Base-by-base conservation (phyloP, 2,888 invertebrate species). In the Eupithecia dodoneata region DNA sequence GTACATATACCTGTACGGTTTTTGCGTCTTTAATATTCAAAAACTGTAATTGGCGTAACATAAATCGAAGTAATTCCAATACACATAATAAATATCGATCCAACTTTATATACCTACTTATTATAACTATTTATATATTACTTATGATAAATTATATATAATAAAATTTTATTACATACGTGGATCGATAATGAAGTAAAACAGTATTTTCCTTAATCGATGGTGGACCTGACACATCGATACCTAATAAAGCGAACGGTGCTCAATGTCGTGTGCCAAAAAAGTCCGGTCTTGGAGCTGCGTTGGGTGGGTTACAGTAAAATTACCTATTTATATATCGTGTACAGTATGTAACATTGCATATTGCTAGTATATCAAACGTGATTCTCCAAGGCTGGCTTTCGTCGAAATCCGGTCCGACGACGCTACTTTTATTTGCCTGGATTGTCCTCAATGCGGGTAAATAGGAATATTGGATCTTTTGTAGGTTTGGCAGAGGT, bases 231-330 rank as follows among this genome's bases (percentile, higher is more conserved):
- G 82, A 81, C 74, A 79, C 71, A 69, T 80, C 79, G 80, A 86
- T 86, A 78, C 88, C 88, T 86, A 90, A 89, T 89, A 89, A 84
- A 89, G 88, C 78, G 84, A 87, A 83, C 84, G 84, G 82, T 81
- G 85, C 81, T 87, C 90, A 90, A 89, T 91, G 91, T 81, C 88
- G 85, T 88, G 88, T 87, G 88, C 91, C 89, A 90, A 91, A 91
- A 90, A 91, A 88, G 86, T 87, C 86, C 84, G 84, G 85, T 85
- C 83, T 78, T 83, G 86, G 86, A 84, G 83, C 82, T 85, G 71
- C 72, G 73, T 67, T 76, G 75, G 82, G 52, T 76, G 75, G 82
- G 52, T 52, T 52, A n/a, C 85, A 80, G 85, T 87, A 88, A 88
- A 86, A 88, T 87, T 78, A 70, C 67, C 67, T 44, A n/a, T 71